Conservation (phyloP, 1,140 invertebrate genomes). For the Zaprionus ghesquierei region DNA sequence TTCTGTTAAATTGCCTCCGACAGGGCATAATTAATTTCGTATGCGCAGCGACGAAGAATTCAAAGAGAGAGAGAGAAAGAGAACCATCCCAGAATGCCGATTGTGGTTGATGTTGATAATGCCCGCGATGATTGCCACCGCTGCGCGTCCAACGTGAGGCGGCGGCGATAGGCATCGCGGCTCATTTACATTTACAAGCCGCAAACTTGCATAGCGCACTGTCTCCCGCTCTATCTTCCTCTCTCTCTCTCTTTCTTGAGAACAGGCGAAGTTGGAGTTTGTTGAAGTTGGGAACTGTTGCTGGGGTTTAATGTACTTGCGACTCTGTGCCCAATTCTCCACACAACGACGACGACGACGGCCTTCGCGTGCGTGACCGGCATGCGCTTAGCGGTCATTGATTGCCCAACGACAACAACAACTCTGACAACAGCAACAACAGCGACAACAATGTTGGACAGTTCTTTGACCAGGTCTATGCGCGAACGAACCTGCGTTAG, state of each 20-base stretch:
- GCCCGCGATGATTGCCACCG: conserved; percentile 53
- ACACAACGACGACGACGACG: conserved; percentile 36
- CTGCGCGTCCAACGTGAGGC: conserved; percentile 11
- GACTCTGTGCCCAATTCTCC: conserved; percentile 66
- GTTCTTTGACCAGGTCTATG: conserved; percentile 59
- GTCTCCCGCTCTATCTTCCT: conserved; percentile 41
- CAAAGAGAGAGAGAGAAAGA: conserved; percentile 28
- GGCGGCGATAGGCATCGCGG: conserved; percentile 55
- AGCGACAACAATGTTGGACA: conserved; percentile 33
- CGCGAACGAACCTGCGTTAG: conserved; percentile 18
- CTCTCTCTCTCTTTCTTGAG: not conserved
- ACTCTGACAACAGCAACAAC: not conserved
- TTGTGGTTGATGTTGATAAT: conserved; percentile 57
- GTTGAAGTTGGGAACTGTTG: not conserved
- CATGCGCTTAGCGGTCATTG: conserved; percentile 77
- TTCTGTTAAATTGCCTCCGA: conserved; percentile 75
- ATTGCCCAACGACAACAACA: conserved; percentile 49
- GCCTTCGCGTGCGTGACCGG: conserved; percentile 77
- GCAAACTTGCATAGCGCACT: conserved; percentile 37
- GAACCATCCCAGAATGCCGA: conserved; percentile 70
- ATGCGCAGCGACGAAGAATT: conserved; percentile 62
- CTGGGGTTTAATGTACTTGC: conserved; percentile 59
- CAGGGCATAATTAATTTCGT: conserved; percentile 78
- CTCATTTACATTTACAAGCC: conserved; percentile 61
- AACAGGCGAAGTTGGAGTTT: not conserved